A percentile compares a stretch with the other conserved stretches of the same genome.
phyloP scores from a whole-genome alignment of 2,797 vertebrate genomes.

The Coendou prehensilis region DNA sequence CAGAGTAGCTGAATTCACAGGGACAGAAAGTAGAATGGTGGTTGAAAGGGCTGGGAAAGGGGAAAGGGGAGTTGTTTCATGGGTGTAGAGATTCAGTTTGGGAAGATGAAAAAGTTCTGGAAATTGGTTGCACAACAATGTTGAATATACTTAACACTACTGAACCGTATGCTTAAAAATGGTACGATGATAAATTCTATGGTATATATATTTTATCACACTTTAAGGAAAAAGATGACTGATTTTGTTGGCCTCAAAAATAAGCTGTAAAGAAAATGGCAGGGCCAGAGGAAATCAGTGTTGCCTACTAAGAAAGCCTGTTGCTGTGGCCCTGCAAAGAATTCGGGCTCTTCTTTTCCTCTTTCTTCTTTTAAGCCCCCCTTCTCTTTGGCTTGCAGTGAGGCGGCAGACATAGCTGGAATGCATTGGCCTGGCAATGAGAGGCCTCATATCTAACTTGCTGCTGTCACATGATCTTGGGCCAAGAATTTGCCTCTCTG shows the following conservation, averaged over 20 bases:
- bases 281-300: background rate
- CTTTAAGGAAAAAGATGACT: background rate
- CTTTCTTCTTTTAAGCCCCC: background rate
- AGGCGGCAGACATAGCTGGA: background rate
- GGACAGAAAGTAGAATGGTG: background rate
- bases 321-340: background rate
- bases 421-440: background rate
- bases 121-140: background rate
- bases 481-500: background rate
- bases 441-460: background rate
- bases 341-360: background rate
- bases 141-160: conserved; percentile 11
- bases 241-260: background rate
- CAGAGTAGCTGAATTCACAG: background rate
- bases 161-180: background rate
- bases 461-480: background rate
- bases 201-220: background rate
- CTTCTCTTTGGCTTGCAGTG: background rate
- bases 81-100: background rate
- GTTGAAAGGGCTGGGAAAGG: background rate
- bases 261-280: background rate
- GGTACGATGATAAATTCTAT: background rate
- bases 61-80: background rate
- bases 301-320: background rate
- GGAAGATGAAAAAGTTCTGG: background rate